Conservation (phyloP, 1,140 invertebrate species). For the Drosophila bocqueti region DNA sequence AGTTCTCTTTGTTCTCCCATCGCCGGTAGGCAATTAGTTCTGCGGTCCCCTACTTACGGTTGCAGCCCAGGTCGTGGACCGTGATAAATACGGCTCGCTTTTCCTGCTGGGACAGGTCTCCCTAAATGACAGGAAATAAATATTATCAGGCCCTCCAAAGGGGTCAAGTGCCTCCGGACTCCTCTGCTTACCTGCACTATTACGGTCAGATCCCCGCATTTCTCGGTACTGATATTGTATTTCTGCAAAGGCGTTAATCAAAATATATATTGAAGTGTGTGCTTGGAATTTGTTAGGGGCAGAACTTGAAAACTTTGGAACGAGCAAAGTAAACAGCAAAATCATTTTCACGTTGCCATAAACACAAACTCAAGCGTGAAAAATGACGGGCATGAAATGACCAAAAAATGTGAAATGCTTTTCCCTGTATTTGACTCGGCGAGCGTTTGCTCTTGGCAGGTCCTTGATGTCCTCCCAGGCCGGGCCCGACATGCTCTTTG, state of each 20-base stretch:
- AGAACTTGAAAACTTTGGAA: slow-evolving; percentile 28
- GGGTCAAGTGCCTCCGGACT: background rate
- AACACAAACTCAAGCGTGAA: slow-evolving; percentile 74
- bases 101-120: slow-evolving; percentile 91
- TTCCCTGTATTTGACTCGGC: slow-evolving; percentile 32
- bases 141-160: background rate
- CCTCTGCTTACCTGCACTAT: slow-evolving; percentile 88
- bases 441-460: slow-evolving; percentile 42
- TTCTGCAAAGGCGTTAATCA: slow-evolving; percentile 86
- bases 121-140: slow-evolving; percentile 86
- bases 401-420: slow-evolving; percentile 66
- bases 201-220: slow-evolving; percentile 89
- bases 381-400: slow-evolving; percentile 78
- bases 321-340: slow-evolving; percentile 50
- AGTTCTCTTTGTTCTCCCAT: slow-evolving; percentile 9
- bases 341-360: slow-evolving; percentile 66
- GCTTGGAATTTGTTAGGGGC: slow-evolving; percentile 24
- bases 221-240: slow-evolving; percentile 90
- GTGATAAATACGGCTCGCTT: slow-evolving; percentile 93
- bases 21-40: slow-evolving; percentile 4
- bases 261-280: slow-evolving; percentile 47
- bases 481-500: slow-evolving; percentile 18
- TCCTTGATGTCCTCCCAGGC: slow-evolving; percentile 35
- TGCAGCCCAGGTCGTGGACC: slow-evolving; percentile 95
- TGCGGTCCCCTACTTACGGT: slow-evolving; percentile 89